Base-by-base conservation (phyloP, 2,113 vertebrate genomes). In the Hemichromis elongatus region DNA sequence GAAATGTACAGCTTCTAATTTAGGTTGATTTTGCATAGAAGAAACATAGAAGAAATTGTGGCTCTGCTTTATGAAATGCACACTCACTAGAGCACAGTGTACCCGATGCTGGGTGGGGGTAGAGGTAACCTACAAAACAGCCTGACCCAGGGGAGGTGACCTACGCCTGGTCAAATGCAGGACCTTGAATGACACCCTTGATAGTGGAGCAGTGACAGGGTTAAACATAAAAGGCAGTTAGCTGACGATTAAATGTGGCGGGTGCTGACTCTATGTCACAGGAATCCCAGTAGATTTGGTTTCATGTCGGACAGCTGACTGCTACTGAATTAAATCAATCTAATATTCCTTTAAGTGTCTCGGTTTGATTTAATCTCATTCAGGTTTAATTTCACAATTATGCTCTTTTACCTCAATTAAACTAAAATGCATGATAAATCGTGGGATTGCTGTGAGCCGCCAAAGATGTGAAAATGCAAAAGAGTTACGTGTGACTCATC, bases 151-250 rank as follows among this genome's bases (percentile, higher is more conserved):
- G 89, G 88, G 91, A 91, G 81, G 45, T 89, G 92, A 90, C 90
- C 92, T 80, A 50, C 13, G 37, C 13, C 78, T 19, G 75, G 68
- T 21, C 18, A 45, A 21, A 63, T 33, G 57, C 53, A 75, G 84
- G 78, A 88, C 79, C 19, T 70, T 90, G 84, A 89, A 55, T 81
- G 90, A 91, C 83, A 81, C 75, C 53, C 26, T 82, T 85, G 82
- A 93, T 79, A 90, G 75, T 30, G 66, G 50, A 80, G 81, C 82
- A 66, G 78, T 82, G 83, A 80, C 87, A 61, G 79, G 93, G 92
- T 92, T 92, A 93, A 94, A 91, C 75, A 92, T 59, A 83, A 86
- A 86, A 77, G 83, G 79, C 79, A 89, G 80, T 88, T 81, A 84
- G 83, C 52, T 57, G 90, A 80, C 9, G 79, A 91, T 92, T 88